These are phyloP conservation scores for Cairina moschata DNA, from an alignment of 2,113 vertebrate genomes.

Conservation along the genomic window DNA sequence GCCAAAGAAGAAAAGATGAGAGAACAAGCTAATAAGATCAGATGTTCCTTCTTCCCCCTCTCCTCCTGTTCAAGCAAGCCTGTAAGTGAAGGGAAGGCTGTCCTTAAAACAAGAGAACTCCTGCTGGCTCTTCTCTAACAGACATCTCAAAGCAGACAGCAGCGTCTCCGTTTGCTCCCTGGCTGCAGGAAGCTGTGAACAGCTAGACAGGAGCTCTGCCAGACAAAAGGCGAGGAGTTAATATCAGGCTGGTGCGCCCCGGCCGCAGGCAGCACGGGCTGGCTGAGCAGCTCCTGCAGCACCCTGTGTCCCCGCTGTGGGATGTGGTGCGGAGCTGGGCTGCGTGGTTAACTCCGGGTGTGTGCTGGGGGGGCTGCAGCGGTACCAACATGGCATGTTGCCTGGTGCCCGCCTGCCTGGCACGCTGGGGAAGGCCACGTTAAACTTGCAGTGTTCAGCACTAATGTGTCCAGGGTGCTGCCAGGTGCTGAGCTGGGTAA, in stretches of 20 bases:
- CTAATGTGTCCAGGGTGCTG: neutral
- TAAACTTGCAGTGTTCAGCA: neutral
- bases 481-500: constrained; percentile 38
- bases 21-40: neutral
- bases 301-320: neutral
- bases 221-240: neutral
- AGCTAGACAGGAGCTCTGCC: neutral
- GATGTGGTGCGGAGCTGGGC: neutral
- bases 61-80: neutral
- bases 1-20: neutral
- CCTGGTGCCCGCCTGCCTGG: fast-evolving
- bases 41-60: neutral
- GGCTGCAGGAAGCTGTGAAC: neutral
- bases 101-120: neutral
- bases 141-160: neutral
- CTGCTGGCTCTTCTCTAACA: neutral
- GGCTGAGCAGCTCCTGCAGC: neutral
- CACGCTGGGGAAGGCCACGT: neutral
- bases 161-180: neutral
- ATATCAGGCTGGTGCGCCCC: neutral
- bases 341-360: neutral
- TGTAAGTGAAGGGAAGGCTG: neutral
- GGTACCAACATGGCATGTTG: fast-evolving
- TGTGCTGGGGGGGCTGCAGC: neutral
- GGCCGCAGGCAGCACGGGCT: neutral